Evolutionary conservation across 2,113 vertebrate genomes (phyloP), one percentile per base, ranked within the genome.

Genomic region (Lampris megalopsis): DNA sequence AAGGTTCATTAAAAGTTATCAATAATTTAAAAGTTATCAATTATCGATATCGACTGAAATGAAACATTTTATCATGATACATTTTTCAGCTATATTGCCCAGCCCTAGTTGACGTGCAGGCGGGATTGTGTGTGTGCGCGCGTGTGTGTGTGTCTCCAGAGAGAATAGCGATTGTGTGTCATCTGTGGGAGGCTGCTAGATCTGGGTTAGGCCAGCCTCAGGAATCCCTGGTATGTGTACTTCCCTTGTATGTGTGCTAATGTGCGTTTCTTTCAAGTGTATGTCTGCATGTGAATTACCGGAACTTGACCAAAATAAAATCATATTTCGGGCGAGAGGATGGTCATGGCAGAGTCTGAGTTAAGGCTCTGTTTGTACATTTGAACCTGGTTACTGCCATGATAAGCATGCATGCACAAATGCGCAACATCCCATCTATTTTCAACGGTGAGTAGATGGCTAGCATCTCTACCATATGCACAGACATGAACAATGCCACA

Each of bases 131-230:
- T 0, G 42, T 9, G 57, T 59, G 35, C 7, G 35, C 59, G 57
- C 40, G 56, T 24, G 43, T 60, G 45, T 52, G 58, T 69, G 71
- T 63, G 64, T 57, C 11, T 74, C 24, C 24, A 24, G 72, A 61
- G 36, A 63, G 73, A 65, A 63, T 60, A 24, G 65, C 80, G 36
- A 68, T 52, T 47, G 63, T 60, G 8, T 71, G 77, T 60, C 67
- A 79, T 49, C 77, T 79, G 85, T 50, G 42, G 83, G 50, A 75
- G 79, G 74, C 54, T 71, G 79, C 66, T 78, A 71, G 80, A 93
- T 90, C 78, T 93, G 89, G 92, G 90, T 94, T 90, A 89, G 81
- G 4, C 75, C 59, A 49, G 84, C 82, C 91, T 88, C 85, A 87
- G 92, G 92, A 91, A 93, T 93, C 74, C 66, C 62, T 68, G 91